Conservation (phyloP, 2,113 vertebrate species). For the Mirounga angustirostris region DNA sequence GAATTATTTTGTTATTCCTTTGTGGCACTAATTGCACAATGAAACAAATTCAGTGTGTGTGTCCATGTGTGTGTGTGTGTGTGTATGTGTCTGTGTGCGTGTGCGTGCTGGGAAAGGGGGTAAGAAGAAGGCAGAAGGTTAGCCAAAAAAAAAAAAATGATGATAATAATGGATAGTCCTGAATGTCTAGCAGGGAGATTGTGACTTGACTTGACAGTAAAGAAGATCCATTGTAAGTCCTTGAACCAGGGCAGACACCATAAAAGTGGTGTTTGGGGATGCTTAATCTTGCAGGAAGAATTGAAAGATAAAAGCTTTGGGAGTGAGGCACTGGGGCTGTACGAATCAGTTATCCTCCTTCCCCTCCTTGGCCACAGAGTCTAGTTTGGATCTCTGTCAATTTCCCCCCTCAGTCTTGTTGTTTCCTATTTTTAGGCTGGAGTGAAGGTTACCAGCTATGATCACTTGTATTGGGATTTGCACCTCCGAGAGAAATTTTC, state of each 20-base stretch:
- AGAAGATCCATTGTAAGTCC: conserved; percentile 79
- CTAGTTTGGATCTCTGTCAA: conserved; percentile 43
- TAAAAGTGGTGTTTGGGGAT: conserved; percentile 76
- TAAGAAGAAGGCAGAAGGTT: conserved; percentile 34
- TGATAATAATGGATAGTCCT: neutral
- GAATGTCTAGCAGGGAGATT: conserved; percentile 55
- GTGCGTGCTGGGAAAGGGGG: neutral
- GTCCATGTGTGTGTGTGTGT: neutral
- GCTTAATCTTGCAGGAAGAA: conserved; percentile 76
- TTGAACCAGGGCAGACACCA: conserved; percentile 74
- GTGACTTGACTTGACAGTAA: conserved; percentile 77
- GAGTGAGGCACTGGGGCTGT: conserved; percentile 58
- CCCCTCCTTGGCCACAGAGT: conserved; percentile 55
- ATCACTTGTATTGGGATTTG: neutral
- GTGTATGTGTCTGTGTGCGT: too few relatives aligned
- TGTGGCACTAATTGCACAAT: neutral
- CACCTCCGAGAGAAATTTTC: conserved; percentile 57
- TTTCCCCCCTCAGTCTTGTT: conserved; percentile 2
- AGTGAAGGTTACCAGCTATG: neutral
- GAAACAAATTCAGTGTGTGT: neutral
- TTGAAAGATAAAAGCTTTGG: conserved; percentile 75
- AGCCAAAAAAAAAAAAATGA: conserved; percentile 49
- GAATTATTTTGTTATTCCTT: neutral
- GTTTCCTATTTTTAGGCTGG: conserved; percentile 21
- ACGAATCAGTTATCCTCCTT: conserved; percentile 39